Base-by-base conservation (phyloP, 2,888 invertebrate species). In the Liodrosophila aerea region DNA sequence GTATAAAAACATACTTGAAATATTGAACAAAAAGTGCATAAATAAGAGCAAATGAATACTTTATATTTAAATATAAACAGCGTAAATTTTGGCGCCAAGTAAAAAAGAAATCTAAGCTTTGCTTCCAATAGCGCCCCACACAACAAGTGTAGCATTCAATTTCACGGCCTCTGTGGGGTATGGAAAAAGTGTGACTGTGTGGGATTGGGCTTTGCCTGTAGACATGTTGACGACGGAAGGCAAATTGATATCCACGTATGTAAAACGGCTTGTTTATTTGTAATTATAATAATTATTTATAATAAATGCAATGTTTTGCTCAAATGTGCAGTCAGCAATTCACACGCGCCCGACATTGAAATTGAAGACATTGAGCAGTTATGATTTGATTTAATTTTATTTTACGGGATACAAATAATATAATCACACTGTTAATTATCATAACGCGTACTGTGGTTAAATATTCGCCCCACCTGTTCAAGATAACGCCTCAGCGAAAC, bases 301-400 rank as follows among this genome's bases (percentile, higher is more conserved):
- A 53, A 59, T 50, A 51, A 57, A 62, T 52, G 43, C 39, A 50
- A 40, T 45, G 40, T 50, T 37, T 46, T 49, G 44, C 74, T 58
- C 34, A 12, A 40, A 60, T 74, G 67, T 71, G 75, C 74, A 62
- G 60, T 56, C 18, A 40, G 27, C 52, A 58, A 37, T 12, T 58
- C 49, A 81, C 77, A 74, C 77, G 61, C 58, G 65, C 16, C 46
- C 52, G 58, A 81, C 77, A 84, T 58, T 60, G 85, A 74, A 76
- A 76, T 68, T 39, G 22, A 80, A 76, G 49, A 56, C 30, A 27
- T 4, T 12, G 2, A 30, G 34, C 12, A 15, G 31, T 31, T n/a
- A 5, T n/a, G 36, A 5, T 9, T 37, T 16, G n/a, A n/a, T n/a
- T n/a, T n/a, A n/a, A n/a, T n/a, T n/a, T n/a, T n/a, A n/a, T n/a